Percentiles rank a stretch among this genome's conserved stretches.
phyloP scores from a whole-genome alignment of 1,140 invertebrate genomes.

The Leptinotarsa defecta region DNA sequence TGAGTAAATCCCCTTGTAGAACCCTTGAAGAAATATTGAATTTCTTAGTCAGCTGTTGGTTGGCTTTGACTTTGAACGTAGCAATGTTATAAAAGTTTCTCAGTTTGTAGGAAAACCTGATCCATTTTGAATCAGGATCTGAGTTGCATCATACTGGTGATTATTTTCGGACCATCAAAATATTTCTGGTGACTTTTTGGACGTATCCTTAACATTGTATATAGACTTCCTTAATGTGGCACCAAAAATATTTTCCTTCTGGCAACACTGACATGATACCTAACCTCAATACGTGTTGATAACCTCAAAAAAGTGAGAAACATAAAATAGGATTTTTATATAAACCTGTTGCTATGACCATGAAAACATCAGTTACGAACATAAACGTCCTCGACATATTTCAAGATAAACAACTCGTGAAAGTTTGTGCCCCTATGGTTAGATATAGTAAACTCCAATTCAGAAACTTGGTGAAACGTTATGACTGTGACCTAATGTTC shows the following conservation, averaged over 20 bases:
- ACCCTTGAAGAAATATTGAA: not conserved
- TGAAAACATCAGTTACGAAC: not conserved
- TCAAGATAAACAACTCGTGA: slow-evolving; percentile 66
- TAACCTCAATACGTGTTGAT: too few species aligned
- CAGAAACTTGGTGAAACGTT: slow-evolving; percentile 78
- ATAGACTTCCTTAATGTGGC: too few species aligned
- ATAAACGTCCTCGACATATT: slow-evolving; percentile 69
- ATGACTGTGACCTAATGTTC: slow-evolving; percentile 88
- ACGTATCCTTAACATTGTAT: too few species aligned
- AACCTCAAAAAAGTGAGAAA: too few species aligned
- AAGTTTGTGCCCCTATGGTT: slow-evolving; percentile 94
- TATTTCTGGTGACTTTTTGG: too few species aligned
- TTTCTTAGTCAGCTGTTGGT: not conserved
- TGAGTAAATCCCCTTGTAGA: not conserved
- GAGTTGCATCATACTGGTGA: too few species aligned
- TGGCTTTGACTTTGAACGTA: not conserved
- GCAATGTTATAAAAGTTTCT: not conserved
- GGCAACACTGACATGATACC: too few species aligned
- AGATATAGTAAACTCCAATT: slow-evolving; percentile 93
- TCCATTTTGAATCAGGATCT: too few species aligned
- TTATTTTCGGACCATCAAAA: too few species aligned
- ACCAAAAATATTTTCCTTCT: too few species aligned
- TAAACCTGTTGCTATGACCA: too few species aligned
- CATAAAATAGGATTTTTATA: too few species aligned
- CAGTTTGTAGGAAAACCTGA: not conserved